Base-by-base conservation (phyloP, 2,113 vertebrate species). In the Onychorhynchus coronatus region DNA sequence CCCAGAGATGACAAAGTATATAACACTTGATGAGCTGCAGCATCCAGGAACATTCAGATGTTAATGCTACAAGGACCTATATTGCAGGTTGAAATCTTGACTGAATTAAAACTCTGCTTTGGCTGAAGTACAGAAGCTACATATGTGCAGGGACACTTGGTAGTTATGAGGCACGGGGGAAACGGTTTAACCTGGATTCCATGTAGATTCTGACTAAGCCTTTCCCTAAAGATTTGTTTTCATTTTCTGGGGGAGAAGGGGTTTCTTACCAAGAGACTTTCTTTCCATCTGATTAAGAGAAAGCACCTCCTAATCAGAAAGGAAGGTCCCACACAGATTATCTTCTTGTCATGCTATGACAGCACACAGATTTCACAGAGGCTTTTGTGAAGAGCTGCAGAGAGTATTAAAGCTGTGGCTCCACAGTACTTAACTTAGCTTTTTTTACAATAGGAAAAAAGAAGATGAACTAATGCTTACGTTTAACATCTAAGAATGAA, bases 151-250 rank as follows among this genome's bases (percentile, higher is more conserved):
- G 61, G 53, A 11, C 35, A 79, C 81, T 96, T 88, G 46, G 75
- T 90, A 19, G 47, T 88, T 92, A 20, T 23, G 96, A 59, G 66
- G 68, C 75, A 42, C 14, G 33, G 35, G 79, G 85, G 95, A 92
- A 96, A 97, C 70, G 56, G 30, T 94, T 97, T 97, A 97, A 96
- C 61, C 65, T 96, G 49, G 84, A 96, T 96, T 92, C 93, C 72
- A 35, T 59, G 85, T 91, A 74, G 74, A 58, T 68, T 97, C 93
- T 92, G 85, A 82, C 89, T 93, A 96, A 97, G 87, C 95, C 85
- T 97, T 94, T 83, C 88, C 91, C 81, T 73, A 73, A 96, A 96
- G 93, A 95, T 91, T 96, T 96, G 78, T 85, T 97, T 97, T 88
- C 46, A 76, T 85, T 88, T 94, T 95, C 72, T 93, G 71, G 58